Percentiles rank a stretch among this genome's conserved stretches.
phyloP scores from a whole-genome alignment of 1,140 invertebrate genomes.

The Heliconius hewitsoni region DNA sequence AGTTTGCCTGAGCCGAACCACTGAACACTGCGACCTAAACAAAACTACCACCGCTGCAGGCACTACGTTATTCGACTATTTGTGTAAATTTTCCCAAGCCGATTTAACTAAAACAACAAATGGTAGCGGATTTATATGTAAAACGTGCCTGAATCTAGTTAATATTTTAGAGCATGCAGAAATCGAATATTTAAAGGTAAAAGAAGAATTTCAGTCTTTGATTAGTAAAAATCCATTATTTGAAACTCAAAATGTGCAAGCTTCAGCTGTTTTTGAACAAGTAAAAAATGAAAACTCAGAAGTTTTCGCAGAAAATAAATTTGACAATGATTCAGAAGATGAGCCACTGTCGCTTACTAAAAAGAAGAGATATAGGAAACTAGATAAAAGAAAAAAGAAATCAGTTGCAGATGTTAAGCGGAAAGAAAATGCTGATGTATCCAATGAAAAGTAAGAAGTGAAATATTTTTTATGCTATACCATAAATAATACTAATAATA shows the following conservation, averaged over 20 bases:
- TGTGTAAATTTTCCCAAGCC: conserved; percentile 55
- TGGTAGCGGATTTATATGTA: conserved; percentile 60
- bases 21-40: conserved; percentile 53
- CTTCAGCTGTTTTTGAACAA: conserved; percentile 39
- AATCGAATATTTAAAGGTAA: conserved; percentile 65
- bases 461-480: not conserved
- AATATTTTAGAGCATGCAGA: conserved; percentile 69
- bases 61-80: conserved; percentile 55
- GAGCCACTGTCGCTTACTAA: conserved; percentile 71
- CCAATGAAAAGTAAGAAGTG: conserved; percentile 29
- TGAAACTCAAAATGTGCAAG: conserved; percentile 27
- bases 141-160: conserved; percentile 64
- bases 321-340: conserved; percentile 70
- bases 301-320: conserved; percentile 36
- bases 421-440: conserved; percentile 43
- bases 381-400: conserved; percentile 64
- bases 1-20: conserved; percentile 55
- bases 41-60: conserved; percentile 54
- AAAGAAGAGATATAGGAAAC: conserved; percentile 57
- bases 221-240: conserved; percentile 72
- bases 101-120: conserved; percentile 44
- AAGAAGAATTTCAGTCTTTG: conserved; percentile 67
- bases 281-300: conserved; percentile 58
- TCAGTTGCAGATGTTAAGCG: conserved; percentile 44
- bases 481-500: not conserved